phyloP scores from a whole-genome alignment of 2,113 vertebrate genomes.

The Pipra filicauda region DNA sequence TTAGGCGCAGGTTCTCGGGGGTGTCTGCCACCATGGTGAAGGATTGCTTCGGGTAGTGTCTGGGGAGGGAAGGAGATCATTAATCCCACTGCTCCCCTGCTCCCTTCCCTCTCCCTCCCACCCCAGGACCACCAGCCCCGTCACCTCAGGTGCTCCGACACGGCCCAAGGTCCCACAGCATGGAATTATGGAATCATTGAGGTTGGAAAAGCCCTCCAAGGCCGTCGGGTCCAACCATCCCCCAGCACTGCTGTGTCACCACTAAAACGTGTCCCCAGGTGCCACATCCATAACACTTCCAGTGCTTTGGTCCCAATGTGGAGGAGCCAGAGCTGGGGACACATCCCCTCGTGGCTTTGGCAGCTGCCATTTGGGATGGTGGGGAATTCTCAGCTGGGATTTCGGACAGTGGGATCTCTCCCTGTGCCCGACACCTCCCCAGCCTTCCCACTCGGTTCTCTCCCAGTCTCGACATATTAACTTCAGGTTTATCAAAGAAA shows the following conservation, averaged over 20 bases:
- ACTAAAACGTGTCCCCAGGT: background rate
- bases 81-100: background rate
- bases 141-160: background rate
- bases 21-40: slow-evolving; percentile 96
- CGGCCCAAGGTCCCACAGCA: background rate
- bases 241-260: background rate
- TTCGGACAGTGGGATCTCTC: no score
- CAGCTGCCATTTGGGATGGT: fast-evolving
- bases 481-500: background rate
- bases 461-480: background rate
- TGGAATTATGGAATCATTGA: fast-evolving
- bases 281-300: background rate
- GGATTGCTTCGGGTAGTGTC: slow-evolving; percentile 96
- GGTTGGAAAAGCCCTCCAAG: background rate
- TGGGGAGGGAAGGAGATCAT: slow-evolving; percentile 25
- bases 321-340: background rate
- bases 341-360: fast-evolving
- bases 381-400: fast-evolving
- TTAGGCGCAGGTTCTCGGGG: slow-evolving; percentile 95
- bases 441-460: background rate
- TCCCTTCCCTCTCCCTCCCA: fast-evolving
- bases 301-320: fast-evolving
- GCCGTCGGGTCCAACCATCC: no score
- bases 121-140: background rate
- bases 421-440: background rate